Evolutionary conservation across 2,113 vertebrate species (phyloP), one percentile per base, ranked within the genome.

Genomic region (Neodon shergylaensis): DNA sequence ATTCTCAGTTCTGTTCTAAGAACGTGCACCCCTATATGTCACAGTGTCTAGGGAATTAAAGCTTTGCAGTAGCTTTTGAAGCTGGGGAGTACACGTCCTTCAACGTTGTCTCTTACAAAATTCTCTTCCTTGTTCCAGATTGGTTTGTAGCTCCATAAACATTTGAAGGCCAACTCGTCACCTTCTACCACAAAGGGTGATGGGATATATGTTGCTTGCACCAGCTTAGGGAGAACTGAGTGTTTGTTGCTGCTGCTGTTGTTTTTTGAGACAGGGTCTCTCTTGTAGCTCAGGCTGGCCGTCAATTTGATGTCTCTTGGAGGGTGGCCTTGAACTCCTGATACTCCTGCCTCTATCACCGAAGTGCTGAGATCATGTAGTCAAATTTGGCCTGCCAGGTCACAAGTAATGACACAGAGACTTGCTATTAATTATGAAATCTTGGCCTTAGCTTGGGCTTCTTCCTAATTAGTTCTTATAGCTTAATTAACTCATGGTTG

Each of bases 141-240:
- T 87, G 42, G 83, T 97, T 95, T 96, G 44, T 26, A 44, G 79
- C 63, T 65, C 14, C 42, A 85, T 85, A 31, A 79, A 85, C 49
- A 88, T 93, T 73, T 94, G 74, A 88, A 49, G 49, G 79, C n/a
- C 66, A 52, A 44, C 6, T 87, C n/a, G 19, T 83, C 49, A 31
- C 68, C 65, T 87, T 89, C 76, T 82, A 87, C 39, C 61, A 52
- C n/a, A 94, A 78, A 93, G 12, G 0, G 28, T 77, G 90, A 44
- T 72, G 7, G 24, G 8, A 54, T 88, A 47, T 79, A 76, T 70
- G 6, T 77, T 58, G 61, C 5, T 77, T 31, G 31, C 70, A n/a
- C 42, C 84, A 92, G 39, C 52, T 90, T 82, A 93, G 24, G 24
- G 79, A 90, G 52, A 58, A 74, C 31, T 42, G 42, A 91, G 70